Evolutionary conservation across 2,797 vertebrate species (phyloP).

Genomic region (Ispidina picta): DNA sequence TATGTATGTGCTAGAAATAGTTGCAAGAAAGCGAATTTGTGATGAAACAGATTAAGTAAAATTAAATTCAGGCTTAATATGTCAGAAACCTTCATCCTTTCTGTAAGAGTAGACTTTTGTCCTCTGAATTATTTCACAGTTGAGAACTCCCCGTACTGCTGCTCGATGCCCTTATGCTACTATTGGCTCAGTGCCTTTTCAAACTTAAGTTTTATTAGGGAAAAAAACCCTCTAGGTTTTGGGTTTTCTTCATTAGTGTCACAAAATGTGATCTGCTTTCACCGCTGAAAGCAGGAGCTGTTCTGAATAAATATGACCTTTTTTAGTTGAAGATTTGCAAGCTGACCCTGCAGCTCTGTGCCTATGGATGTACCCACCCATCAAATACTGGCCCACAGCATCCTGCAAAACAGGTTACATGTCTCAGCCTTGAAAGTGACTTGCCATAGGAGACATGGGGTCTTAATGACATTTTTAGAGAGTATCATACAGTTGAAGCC

Average conservation of each 20-base stretch:
- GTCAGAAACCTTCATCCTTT: not conserved
- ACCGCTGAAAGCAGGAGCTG: not conserved
- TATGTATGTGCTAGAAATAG: not conserved
- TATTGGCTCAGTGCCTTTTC: not conserved
- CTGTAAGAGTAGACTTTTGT: not conserved
- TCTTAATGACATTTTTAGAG: not conserved
- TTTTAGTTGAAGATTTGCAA: not conserved
- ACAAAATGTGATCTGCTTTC: not conserved
- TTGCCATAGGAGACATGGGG: not conserved
- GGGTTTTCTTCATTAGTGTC: not conserved
- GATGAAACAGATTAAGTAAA: not conserved
- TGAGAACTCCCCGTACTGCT: not conserved
- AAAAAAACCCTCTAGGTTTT: not conserved
- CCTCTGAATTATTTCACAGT: not conserved
- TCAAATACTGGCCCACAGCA: not conserved
- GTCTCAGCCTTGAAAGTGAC: not conserved
- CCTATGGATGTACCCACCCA: not conserved
- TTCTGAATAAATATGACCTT: not conserved
- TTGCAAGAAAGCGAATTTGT: not conserved
- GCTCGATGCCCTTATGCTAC: not conserved
- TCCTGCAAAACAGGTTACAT: rapidly evolving
- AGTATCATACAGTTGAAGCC: not conserved
- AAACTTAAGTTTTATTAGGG: not conserved
- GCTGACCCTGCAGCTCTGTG: not conserved
- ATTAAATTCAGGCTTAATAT: not conserved